Conservation (phyloP, 2,113 vertebrate species). For the Candoia aspera region DNA sequence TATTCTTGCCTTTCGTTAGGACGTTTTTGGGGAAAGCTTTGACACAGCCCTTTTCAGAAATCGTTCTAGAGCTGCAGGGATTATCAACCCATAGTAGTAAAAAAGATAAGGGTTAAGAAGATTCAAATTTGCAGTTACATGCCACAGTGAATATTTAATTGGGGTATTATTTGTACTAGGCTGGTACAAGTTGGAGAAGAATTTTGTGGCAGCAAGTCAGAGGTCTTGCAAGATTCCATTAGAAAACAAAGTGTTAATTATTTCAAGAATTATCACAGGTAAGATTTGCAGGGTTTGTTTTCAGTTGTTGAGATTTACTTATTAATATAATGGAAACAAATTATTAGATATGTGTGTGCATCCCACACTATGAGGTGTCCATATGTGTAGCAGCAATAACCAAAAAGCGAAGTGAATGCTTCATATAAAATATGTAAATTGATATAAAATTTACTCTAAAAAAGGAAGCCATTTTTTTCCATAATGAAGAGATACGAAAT, state of each 20-base stretch:
- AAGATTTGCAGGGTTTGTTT: slow-evolving; percentile 39
- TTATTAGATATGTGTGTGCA: neutral
- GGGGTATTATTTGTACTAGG: slow-evolving; percentile 69
- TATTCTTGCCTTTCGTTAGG: neutral
- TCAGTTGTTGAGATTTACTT: slow-evolving; percentile 8
- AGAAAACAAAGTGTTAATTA: slow-evolving; percentile 97
- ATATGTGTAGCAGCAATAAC: neutral
- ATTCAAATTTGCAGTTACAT: neutral
- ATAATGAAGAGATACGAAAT: neutral
- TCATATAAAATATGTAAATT: neutral
- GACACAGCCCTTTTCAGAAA: neutral
- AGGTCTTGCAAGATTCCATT: slow-evolving; percentile 97
- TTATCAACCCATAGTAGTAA: neutral
- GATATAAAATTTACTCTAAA: neutral
- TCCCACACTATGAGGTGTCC: neutral
- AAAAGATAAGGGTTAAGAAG: neutral
- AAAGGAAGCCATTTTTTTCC: neutral
- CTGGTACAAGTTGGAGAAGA: slow-evolving; percentile 98
- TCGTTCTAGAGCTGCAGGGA: neutral
- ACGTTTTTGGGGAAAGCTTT: neutral
- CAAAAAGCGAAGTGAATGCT: neutral
- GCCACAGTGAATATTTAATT: neutral
- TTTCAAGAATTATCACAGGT: slow-evolving; percentile 99
- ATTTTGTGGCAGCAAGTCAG: slow-evolving; percentile 96
- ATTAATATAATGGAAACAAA: neutral